Evolutionary conservation across 92 coral and sea anemone species (phyloP).

Genomic region (Porites evermanni): DNA sequence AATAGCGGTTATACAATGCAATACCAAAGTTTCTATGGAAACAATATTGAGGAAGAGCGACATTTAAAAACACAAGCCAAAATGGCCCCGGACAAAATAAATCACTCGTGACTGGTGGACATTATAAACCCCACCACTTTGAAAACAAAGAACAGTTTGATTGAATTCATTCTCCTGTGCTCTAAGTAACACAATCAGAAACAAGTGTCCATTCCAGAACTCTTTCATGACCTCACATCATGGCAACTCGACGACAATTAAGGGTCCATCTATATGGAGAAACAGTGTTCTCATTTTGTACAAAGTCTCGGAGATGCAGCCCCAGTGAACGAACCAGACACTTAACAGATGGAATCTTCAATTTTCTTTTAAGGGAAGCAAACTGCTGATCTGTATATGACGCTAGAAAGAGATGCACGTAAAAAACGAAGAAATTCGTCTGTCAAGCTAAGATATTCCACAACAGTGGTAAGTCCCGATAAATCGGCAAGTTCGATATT

Average conservation of each 20-base stretch:
- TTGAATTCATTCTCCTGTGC: background rate
- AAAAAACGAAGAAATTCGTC: slow-evolving; percentile 51
- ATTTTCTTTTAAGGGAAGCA: slow-evolving; percentile 1
- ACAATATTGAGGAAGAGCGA: no score
- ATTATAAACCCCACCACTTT: no score
- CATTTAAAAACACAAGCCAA: no score
- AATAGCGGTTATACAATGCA: no score
- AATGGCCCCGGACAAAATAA: no score
- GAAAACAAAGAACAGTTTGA: no score
- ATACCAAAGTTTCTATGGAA: no score
- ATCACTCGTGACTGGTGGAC: no score
- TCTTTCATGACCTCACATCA: slow-evolving; percentile 47
- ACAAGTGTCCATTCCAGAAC: slow-evolving; percentile 51
- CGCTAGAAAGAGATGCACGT: slow-evolving; percentile 62
- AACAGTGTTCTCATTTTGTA: slow-evolving; percentile 55
- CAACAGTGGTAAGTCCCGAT: slow-evolving; percentile 16
- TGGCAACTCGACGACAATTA: slow-evolving; percentile 47
- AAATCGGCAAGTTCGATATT: slow-evolving; percentile 46
- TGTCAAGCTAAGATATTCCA: slow-evolving; percentile 57
- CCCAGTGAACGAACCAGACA: slow-evolving; percentile 55
- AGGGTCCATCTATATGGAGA: slow-evolving; percentile 64
- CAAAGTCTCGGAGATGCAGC: slow-evolving; percentile 63
- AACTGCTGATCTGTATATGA: slow-evolving; percentile 10
- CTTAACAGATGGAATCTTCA: slow-evolving; percentile 10
- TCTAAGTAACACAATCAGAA: background rate